Percentiles rank a stretch among this genome's conserved stretches.
phyloP scores from a whole-genome alignment of 2,113 vertebrate genomes.

The Okapia johnstoni region DNA sequence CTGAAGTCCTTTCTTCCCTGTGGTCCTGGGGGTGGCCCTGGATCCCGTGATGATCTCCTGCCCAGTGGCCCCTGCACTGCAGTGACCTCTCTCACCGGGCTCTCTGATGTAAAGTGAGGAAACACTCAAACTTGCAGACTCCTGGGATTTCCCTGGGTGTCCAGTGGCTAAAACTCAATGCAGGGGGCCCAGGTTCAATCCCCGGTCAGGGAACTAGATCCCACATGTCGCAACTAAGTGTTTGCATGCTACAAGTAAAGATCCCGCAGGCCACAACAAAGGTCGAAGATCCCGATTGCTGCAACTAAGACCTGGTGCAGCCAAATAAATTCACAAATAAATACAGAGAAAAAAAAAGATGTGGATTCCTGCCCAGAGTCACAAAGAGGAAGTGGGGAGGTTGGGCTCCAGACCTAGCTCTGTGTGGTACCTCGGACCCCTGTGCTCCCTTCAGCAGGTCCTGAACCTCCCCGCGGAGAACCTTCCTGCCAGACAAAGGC shows the following conservation, averaged over 20 bases:
- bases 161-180: background rate
- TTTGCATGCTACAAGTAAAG: background rate
- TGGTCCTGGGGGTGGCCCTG: background rate
- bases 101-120: background rate
- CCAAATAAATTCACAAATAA: background rate
- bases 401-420: background rate
- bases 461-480: background rate
- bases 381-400: background rate
- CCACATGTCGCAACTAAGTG: background rate
- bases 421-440: fast-evolving
- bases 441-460: fast-evolving
- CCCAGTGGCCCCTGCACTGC: background rate
- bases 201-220: background rate
- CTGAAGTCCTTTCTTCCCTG: background rate
- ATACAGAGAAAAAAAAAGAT: background rate
- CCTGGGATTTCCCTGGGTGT: background rate
- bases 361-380: background rate
- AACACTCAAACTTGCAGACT: fast-evolving
- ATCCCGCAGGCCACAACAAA: background rate
- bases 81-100: background rate
- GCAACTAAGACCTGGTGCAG: background rate
- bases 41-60: fast-evolving
- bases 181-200: background rate
- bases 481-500: background rate
- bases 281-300: background rate